Evolutionary conservation across 2,113 vertebrate genomes (phyloP).

Genomic region (Elanoides forficatus): DNA sequence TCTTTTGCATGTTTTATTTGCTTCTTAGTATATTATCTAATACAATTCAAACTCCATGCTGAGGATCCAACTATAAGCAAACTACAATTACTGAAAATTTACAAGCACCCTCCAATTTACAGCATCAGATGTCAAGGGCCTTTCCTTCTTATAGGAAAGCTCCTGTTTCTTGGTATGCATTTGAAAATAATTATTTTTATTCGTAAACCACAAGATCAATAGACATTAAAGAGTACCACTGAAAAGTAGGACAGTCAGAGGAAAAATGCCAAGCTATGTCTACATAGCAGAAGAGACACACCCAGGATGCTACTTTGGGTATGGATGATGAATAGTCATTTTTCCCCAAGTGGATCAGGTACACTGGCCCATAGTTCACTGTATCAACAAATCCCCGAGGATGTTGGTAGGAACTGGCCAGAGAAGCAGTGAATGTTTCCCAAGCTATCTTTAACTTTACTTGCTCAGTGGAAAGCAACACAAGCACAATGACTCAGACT

Average conservation of each 20-base stretch:
- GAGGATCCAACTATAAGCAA: neutral
- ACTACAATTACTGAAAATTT: neutral
- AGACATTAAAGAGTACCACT: neutral
- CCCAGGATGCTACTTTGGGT: neutral
- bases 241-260: neutral
- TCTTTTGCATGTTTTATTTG: neutral
- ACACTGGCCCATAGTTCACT: neutral
- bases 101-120: neutral
- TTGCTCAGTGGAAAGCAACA: neutral
- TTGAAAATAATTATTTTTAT: neutral
- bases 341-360: neutral
- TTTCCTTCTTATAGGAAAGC: neutral
- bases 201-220: neutral
- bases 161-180: neutral
- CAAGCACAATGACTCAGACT: neutral
- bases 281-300: neutral
- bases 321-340: neutral
- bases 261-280: neutral
- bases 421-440: neutral
- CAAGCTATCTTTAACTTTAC: neutral
- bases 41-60: neutral
- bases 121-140: neutral
- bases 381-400: neutral
- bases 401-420: neutral
- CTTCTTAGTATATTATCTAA: neutral